These are phyloP conservation scores for Leucophenga maculata DNA, from an alignment of 2,888 invertebrate species.

Conservation along the genomic window DNA sequence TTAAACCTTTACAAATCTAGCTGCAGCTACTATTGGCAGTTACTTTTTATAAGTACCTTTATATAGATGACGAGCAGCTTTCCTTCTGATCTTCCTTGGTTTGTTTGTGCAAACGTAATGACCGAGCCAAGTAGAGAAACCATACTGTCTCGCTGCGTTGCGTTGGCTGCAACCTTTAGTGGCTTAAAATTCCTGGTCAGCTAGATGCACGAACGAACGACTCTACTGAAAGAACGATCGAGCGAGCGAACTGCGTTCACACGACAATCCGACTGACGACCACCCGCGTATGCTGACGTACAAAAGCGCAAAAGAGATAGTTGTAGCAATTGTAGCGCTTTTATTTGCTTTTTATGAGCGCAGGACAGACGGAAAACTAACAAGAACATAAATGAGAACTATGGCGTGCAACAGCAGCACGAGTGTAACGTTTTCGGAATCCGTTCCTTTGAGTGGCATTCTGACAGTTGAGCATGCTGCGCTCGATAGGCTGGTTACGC, in stretches of 20 bases:
- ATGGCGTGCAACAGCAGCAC: slow-evolving; percentile 17
- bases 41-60: neutral
- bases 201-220: neutral
- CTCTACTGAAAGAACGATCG: slow-evolving; percentile 5
- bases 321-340: neutral
- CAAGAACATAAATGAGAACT: slow-evolving; percentile 19
- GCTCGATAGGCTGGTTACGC: no score
- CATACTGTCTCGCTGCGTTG: slow-evolving; percentile 60
- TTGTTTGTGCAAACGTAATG: slow-evolving; percentile 33
- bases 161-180: slow-evolving; percentile 42
- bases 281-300: slow-evolving; percentile 37
- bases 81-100: no score
- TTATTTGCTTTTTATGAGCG: slow-evolving; percentile 7
- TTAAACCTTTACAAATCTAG: no score
- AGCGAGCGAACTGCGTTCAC: slow-evolving; percentile 33
- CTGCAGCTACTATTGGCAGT: neutral
- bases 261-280: slow-evolving; percentile 41
- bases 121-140: slow-evolving; percentile 59
- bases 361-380: neutral
- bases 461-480: no score
- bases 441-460: no score
- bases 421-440: slow-evolving; percentile 33
- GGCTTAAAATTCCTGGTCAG: slow-evolving; percentile 44
- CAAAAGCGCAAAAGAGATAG: slow-evolving; percentile 27
- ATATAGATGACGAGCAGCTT: neutral